A percentile compares a stretch with the other conserved stretches of the same genome.
Conservation (phyloP, 2,113 vertebrate species). For the Ptychochromis oligacanthus region DNA sequence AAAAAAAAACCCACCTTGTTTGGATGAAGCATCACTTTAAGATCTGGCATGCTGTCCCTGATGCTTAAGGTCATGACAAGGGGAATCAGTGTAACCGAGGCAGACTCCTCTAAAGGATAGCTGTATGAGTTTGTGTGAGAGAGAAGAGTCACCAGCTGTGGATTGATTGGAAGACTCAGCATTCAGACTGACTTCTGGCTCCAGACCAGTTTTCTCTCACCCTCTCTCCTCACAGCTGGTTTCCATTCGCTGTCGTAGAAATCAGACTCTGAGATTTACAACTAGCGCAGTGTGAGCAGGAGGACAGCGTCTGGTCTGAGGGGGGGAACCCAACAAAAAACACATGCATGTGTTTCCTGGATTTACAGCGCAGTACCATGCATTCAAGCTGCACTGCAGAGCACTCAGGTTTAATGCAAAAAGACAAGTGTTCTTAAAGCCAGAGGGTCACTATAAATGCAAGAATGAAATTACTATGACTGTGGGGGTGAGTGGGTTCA, state of each 20-base stretch:
- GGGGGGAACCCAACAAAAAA: background rate
- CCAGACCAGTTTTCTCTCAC: conserved; percentile 1
- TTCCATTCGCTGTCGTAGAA: conserved; percentile 22
- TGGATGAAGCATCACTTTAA: background rate
- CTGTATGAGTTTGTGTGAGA: background rate
- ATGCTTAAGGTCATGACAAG: background rate
- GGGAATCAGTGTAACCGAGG: background rate
- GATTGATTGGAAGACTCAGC: conserved; percentile 37
- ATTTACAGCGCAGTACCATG: background rate
- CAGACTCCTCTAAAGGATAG: background rate
- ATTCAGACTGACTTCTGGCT: conserved; percentile 26
- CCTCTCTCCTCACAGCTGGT: conserved; percentile 22
- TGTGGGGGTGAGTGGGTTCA: background rate
- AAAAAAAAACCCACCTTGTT: too few relatives aligned
- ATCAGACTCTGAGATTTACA: conserved; percentile 21
- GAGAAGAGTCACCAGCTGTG: conserved; percentile 17
- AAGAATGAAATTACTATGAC: background rate
- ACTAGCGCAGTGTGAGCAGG: conserved; percentile 1
- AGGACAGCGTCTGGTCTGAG: conserved; percentile 4
- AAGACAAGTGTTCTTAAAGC: background rate
- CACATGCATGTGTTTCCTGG: background rate
- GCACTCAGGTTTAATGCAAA: background rate
- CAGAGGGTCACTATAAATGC: background rate
- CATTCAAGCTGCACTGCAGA: background rate
- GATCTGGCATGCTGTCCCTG: background rate